Conservation (phyloP, 2,113 vertebrate genomes). For the Heliornis fulica region DNA sequence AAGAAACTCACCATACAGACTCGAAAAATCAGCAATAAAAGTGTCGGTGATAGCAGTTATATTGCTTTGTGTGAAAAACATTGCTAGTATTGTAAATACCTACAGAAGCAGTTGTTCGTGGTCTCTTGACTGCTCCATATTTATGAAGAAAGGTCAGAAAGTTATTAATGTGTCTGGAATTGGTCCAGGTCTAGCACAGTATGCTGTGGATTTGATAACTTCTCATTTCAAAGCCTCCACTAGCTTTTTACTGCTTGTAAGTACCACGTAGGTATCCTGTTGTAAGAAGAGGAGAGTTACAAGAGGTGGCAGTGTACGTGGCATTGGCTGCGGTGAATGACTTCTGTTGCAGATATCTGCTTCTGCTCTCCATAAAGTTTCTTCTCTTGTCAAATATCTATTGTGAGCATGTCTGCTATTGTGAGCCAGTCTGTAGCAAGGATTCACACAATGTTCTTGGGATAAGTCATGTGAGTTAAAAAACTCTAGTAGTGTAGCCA, state of each 20-base stretch:
- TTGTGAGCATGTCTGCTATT: neutral
- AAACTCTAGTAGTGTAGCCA: accelerated
- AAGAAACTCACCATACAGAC: neutral
- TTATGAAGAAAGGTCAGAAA: conserved; percentile 20
- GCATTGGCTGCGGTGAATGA: neutral
- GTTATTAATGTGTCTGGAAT: neutral
- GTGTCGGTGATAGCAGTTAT: neutral
- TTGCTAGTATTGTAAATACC: neutral
- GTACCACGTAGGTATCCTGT: neutral
- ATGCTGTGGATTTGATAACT: neutral
- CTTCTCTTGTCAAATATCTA: neutral
- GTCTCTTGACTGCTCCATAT: neutral
- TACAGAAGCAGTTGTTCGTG: neutral
- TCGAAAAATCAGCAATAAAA: neutral
- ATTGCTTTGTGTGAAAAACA: neutral
- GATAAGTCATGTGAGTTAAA: neutral
- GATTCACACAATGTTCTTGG: neutral
- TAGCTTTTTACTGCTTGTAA: neutral
- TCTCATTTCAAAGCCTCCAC: conserved; percentile 1
- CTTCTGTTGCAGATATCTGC: neutral
- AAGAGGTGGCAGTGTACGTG: neutral
- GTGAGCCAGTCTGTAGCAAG: neutral
- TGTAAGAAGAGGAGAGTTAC: neutral
- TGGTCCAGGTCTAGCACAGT: neutral
- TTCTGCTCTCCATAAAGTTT: neutral